Evolutionary conservation across 30 jellyfish, hydroid and myxozoan genomes (phyloP).

Genomic region (Hydra vulgaris): DNA sequence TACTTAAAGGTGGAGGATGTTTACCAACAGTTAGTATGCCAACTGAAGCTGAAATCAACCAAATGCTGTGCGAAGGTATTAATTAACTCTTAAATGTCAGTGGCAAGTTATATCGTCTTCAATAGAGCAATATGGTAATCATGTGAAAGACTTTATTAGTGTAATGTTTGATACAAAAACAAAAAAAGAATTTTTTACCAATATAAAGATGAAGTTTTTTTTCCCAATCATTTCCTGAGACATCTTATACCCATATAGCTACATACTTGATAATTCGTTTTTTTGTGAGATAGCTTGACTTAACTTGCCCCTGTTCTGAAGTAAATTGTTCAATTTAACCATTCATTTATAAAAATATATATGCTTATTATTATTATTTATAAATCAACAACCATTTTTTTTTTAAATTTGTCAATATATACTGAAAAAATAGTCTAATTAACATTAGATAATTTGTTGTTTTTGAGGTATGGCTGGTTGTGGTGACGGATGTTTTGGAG

Average conservation of each 20-base stretch:
- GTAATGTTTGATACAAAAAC: not conserved
- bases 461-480: slow-evolving; percentile 14
- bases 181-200: not conserved
- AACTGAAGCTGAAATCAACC: slow-evolving; percentile 34
- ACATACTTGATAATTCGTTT: too few relatives aligned
- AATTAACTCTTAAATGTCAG: not conserved
- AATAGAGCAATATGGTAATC: not conserved
- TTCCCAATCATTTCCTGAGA: not conserved
- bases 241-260: not conserved
- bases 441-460: not conserved
- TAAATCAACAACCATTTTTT: not conserved
- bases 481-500: slow-evolving; percentile 12
- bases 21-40: slow-evolving; percentile 27
- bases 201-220: not conserved
- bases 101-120: not conserved
- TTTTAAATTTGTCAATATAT: not conserved
- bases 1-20: slow-evolving; percentile 8
- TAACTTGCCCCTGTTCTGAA: too few relatives aligned
- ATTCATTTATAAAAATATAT: too few relatives aligned
- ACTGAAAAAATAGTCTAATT: not conserved
- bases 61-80: slow-evolving; percentile 34
- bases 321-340: too few relatives aligned
- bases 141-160: not conserved
- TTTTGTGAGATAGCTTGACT: too few relatives aligned
- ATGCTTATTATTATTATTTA: not conserved